Percentiles rank a stretch among this genome's conserved stretches.
Evolutionary conservation across 2,888 invertebrate species (phyloP).

Genomic region (Phasia obesa): DNA sequence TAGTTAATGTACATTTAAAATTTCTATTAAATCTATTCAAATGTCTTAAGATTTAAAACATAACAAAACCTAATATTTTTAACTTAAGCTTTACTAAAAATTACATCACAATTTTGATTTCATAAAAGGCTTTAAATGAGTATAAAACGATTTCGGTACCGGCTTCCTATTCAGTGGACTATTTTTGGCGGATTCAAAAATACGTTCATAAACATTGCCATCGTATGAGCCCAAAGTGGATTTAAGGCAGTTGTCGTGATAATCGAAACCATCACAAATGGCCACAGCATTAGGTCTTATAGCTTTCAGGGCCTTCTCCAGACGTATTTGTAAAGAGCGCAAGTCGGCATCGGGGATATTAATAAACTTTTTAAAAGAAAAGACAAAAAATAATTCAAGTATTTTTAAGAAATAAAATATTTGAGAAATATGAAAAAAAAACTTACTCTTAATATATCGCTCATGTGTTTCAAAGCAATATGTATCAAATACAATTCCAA

Average conservation of each 20-base stretch:
- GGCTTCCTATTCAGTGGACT: constrained; percentile 91
- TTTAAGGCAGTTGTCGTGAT: constrained; percentile 89
- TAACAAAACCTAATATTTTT: no score
- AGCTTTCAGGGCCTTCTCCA: constrained; percentile 87
- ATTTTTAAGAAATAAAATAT: not conserved
- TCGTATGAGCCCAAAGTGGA: constrained; percentile 92
- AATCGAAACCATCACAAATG: constrained; percentile 95
- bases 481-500: constrained; percentile 90
- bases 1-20: no score
- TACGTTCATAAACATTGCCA: constrained; percentile 91
- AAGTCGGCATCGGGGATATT: constrained; percentile 73
- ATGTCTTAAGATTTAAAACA: no score
- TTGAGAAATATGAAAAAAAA: not conserved
- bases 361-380: constrained; percentile 68
- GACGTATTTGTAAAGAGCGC: constrained; percentile 85
- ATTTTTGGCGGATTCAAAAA: constrained; percentile 90
- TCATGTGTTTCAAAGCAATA: constrained; percentile 88
- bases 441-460: constrained; percentile 87
- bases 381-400: not conserved
- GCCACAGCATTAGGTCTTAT: constrained; percentile 94
- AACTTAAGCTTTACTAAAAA: not conserved
- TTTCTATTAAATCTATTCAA: no score
- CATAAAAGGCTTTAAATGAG: constrained; percentile 90
- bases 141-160: constrained; percentile 87
- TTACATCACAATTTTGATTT: constrained; percentile 87